Evolutionary conservation across 1,140 invertebrate genomes (phyloP).

Genomic region (Ptiloglossa arizonensis): DNA sequence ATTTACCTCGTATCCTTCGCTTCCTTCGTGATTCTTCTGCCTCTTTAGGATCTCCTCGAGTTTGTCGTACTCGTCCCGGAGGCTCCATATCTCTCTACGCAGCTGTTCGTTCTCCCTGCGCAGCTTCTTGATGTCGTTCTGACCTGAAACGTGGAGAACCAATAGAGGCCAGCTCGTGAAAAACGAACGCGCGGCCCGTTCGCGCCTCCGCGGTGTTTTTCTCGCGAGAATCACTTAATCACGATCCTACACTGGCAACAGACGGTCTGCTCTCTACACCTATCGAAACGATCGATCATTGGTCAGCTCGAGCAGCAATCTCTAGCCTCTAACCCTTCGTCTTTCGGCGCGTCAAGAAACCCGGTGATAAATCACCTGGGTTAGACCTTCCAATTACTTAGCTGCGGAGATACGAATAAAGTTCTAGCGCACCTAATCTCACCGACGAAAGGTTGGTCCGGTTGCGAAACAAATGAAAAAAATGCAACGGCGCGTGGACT

Average conservation of each 20-base stretch:
- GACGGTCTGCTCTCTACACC: constrained; percentile 46
- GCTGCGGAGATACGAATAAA: constrained; percentile 61
- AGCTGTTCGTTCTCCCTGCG: constrained; percentile 93
- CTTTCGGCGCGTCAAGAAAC: constrained; percentile 59
- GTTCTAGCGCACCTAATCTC: constrained; percentile 22
- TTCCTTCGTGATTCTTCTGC: constrained; percentile 82
- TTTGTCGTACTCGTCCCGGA: constrained; percentile 93
- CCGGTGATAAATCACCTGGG: constrained; percentile 67
- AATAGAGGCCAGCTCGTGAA: not conserved
- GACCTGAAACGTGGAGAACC: constrained; percentile 84
- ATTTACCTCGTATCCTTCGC: constrained; percentile 79
- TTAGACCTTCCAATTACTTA: constrained; percentile 69
- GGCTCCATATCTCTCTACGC: constrained; percentile 91
- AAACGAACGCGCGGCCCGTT: not conserved
- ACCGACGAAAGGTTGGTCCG: constrained; percentile 1
- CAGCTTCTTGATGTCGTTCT: constrained; percentile 93
- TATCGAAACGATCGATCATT: constrained; percentile 71
- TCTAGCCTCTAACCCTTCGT: constrained; percentile 55
- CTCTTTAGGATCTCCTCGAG: constrained; percentile 89
- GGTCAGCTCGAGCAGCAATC: constrained; percentile 63
- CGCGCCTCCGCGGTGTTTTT: constrained; percentile 19
- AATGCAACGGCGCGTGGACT: not conserved
- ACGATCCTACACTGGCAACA: constrained; percentile 43
- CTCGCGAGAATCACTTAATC: constrained; percentile 66
- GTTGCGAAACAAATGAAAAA: constrained; percentile 34